Percentiles rank a stretch among this genome's conserved stretches.
These are phyloP conservation scores for Sphaeridia pumilis DNA, from an alignment of 2,888 invertebrate genomes.

Conservation along the genomic window DNA sequence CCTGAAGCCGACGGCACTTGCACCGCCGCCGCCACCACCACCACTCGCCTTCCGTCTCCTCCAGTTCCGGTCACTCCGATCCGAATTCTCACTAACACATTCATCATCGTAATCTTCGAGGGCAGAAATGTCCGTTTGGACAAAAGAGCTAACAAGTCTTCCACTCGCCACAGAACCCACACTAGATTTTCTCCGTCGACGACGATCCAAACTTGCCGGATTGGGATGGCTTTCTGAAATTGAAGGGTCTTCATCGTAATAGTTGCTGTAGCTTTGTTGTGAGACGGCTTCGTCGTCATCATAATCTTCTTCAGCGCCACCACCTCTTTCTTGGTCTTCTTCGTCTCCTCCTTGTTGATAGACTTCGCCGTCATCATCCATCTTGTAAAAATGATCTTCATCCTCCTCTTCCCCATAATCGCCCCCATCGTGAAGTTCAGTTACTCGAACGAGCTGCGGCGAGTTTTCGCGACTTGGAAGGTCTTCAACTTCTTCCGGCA, in stretches of 20 bases:
- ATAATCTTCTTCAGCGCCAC: no score
- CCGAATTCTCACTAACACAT: conserved; percentile 5
- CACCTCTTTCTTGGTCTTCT: no score
- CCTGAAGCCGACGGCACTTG: no score
- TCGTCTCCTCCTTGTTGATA: conserved; percentile 2
- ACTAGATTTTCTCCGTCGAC: conserved; percentile 1
- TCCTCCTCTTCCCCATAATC: conserved; percentile 21
- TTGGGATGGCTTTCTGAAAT: neutral
- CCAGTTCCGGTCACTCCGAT: conserved; percentile 9
- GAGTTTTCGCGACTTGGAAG: conserved; percentile 25
- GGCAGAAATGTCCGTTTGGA: conserved; percentile 35
- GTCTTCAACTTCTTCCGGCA: conserved; percentile 34
- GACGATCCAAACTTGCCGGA: neutral
- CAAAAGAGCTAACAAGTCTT: conserved; percentile 26
- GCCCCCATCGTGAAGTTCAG: conserved; percentile 29
- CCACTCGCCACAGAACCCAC: conserved; percentile 5
- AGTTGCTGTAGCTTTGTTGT: neutral
- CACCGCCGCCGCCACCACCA: neutral
- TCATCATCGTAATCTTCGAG: conserved; percentile 19
- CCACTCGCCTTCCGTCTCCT: conserved; percentile 6
- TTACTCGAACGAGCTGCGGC: conserved; percentile 33
- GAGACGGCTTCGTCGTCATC: conserved; percentile 5
- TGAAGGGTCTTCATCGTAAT: conserved; percentile 8
- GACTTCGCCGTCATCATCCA: conserved; percentile 18
- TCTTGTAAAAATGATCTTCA: conserved; percentile 30